Conservation (phyloP, 2,888 invertebrate genomes). For the Scaptomyza tumidula region DNA sequence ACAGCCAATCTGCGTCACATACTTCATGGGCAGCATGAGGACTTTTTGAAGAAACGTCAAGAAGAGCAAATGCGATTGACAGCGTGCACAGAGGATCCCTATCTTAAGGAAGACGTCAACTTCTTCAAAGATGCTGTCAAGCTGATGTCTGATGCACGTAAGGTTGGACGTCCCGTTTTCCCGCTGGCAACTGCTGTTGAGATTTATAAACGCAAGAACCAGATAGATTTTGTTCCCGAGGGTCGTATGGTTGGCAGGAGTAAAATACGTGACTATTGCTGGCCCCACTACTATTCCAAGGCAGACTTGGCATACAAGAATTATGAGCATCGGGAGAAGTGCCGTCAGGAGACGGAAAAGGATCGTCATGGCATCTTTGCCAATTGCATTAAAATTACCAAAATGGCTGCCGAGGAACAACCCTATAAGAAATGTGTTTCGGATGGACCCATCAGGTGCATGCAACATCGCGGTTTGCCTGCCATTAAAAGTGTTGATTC, state of each 20-base stretch:
- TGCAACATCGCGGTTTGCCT: constrained; percentile 45
- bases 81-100: constrained; percentile 40
- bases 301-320: constrained; percentile 60
- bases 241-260: constrained; percentile 35
- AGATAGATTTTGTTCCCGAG: constrained; percentile 39
- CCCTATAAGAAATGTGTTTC: constrained; percentile 38
- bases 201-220: constrained; percentile 71
- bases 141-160: constrained; percentile 73
- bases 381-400: constrained; percentile 56
- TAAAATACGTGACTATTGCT: constrained; percentile 54
- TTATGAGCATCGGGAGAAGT: constrained; percentile 56
- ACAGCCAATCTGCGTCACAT: constrained; percentile 17
- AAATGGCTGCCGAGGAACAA: constrained; percentile 55
- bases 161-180: constrained; percentile 75
- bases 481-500: constrained; percentile 28
- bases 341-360: constrained; percentile 39
- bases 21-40: constrained; percentile 41
- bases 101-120: constrained; percentile 75
- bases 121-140: constrained; percentile 80
- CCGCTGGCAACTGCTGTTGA: constrained; percentile 79
- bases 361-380: constrained; percentile 46
- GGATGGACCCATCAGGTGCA: constrained; percentile 29
- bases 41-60: constrained; percentile 30
- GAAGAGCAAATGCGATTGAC: constrained; percentile 35
- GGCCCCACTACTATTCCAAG: constrained; percentile 60